Evolutionary conservation across 2,888 invertebrate species (phyloP), one percentile per base, ranked within the genome.

Genomic region (Lampropteryx suffumata): DNA sequence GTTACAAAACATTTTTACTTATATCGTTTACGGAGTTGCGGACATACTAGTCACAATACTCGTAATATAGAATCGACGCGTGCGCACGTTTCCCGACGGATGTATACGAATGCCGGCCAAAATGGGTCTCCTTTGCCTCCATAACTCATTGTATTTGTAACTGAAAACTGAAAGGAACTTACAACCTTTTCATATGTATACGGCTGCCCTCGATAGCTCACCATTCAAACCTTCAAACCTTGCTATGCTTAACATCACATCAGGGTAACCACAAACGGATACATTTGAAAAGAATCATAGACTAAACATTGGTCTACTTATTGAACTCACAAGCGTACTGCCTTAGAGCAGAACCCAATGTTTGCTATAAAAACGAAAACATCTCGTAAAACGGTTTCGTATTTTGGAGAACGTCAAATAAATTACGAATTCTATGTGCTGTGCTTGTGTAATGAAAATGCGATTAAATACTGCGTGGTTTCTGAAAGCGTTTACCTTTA

Each of bases 21-120:
- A 17, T 4, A 2, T 17, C 17, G 2, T 17, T 2, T 3, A 4
- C 4, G 4, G 17, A 17, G 17, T 17, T 17, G 2, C 17, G 2
- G 17, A 17, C 17, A 17, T 17, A 3, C 17, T 3, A 69, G 67
- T 64, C 61, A 57, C 64, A 76, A 71, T 79, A n/a, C n/a, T n/a
- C n/a, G n/a, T n/a, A 77, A 77, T 78, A 80, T 75, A 70, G 64
- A 76, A 72, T 71, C 64, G 61, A 61, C 70, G 74, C 84, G 64
- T 61, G 61, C 70, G 74, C 84, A 83, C 84, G 81, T 79, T 73
- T 63, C 40, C 60, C 59, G 64, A 74, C 88, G 88, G 88, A 88
- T 89, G 88, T 88, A 67, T 87, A 86, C 77, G 67, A 81, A 86
- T 79, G 68, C 79, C 73, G 64, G 55, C 67, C 75, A 73, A 67